Evolutionary conservation across 2,797 vertebrate genomes (phyloP).

Genomic region (Enteromius treurensis): DNA sequence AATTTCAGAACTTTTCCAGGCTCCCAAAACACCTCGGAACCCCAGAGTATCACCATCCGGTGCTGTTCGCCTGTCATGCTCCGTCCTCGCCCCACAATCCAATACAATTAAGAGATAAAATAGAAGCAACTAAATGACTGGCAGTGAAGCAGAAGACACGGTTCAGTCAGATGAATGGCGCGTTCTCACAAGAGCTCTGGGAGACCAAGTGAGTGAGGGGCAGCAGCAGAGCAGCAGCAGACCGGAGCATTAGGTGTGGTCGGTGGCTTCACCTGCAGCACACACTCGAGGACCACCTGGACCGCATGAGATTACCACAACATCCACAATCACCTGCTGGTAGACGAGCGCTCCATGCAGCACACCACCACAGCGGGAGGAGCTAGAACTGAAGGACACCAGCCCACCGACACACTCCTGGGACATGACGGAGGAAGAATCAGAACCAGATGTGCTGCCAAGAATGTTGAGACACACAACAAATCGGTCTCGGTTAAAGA

Average conservation of each 20-base stretch:
- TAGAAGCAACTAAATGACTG: background rate
- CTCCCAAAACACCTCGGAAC: too few relatives aligned
- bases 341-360: conserved; percentile 7
- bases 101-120: background rate
- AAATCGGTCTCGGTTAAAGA: background rate
- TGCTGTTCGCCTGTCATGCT: background rate
- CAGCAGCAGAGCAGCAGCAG: background rate
- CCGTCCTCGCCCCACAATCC: background rate
- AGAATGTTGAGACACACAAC: background rate
- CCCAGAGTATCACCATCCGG: too few relatives aligned
- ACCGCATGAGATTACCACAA: conserved; percentile 9
- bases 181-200: background rate
- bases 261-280: conserved; percentile 5
- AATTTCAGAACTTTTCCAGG: too few relatives aligned
- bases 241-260: background rate
- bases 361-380: background rate
- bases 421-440: background rate
- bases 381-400: background rate
- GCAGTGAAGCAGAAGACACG: background rate
- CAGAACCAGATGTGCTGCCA: background rate
- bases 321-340: conserved; percentile 20
- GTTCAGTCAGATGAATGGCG: background rate
- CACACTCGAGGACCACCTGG: conserved; percentile 24
- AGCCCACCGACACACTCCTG: background rate
- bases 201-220: too few relatives aligned